A percentile compares a stretch with the other conserved stretches of the same genome.
Evolutionary conservation across 2,888 invertebrate genomes (phyloP).

Genomic region (Leucophenga maculata): DNA sequence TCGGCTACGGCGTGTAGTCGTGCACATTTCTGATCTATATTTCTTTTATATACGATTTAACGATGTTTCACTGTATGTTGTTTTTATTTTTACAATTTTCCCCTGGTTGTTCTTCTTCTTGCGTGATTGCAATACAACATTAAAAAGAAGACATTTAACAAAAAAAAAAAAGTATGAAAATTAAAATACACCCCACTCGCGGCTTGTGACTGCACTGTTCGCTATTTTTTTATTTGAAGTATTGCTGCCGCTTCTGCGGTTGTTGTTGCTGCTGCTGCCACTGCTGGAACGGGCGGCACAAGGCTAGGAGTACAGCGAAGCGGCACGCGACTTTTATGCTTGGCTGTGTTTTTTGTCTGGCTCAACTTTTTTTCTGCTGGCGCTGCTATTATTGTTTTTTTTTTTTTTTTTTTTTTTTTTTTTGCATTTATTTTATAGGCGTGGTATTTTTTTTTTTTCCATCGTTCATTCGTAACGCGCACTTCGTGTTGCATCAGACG

Average conservation of each 20-base stretch:
- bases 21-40: too few relatives aligned
- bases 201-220: background rate
- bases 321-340: slow-evolving; percentile 25
- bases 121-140: background rate
- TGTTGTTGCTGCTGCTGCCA: slow-evolving; percentile 1
- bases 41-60: too few relatives aligned
- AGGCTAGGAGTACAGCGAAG: background rate
- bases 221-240: background rate
- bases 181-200: too few relatives aligned
- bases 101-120: slow-evolving; percentile 1
- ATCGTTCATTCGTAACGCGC: background rate
- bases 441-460: slow-evolving; percentile 10
- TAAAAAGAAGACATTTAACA: too few relatives aligned
- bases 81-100: background rate
- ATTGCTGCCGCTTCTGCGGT: background rate
- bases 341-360: slow-evolving; percentile 23
- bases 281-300: background rate
- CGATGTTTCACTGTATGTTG: slow-evolving; percentile 1
- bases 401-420: background rate
- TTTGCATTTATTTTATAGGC: slow-evolving; percentile 18
- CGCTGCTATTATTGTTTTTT: too few relatives aligned
- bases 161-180: too few relatives aligned
- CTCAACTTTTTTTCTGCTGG: background rate
- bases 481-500: too few relatives aligned
- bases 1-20: too few relatives aligned